Evolutionary conservation across 2,888 invertebrate genomes (phyloP).

Genomic region (Brenthis hecate): DNA sequence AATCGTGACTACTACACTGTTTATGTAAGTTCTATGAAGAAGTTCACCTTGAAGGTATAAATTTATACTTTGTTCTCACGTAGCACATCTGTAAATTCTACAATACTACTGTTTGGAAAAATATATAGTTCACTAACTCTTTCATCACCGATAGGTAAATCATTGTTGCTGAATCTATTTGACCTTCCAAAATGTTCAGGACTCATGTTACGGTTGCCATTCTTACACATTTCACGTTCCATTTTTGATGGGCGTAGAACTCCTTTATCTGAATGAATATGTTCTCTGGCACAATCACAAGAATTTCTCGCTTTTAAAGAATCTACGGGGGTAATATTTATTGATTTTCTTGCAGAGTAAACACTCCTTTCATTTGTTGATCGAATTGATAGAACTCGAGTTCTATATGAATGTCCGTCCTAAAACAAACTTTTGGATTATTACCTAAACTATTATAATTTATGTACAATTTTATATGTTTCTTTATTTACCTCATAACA

Average conservation of each 20-base stretch:
- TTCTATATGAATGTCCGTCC: slow-evolving; percentile 75
- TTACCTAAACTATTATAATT: not conserved
- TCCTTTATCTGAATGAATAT: slow-evolving; percentile 50
- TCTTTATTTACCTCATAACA: slow-evolving; percentile 69
- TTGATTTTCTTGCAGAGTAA: slow-evolving; percentile 66
- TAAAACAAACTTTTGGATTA: slow-evolving; percentile 47
- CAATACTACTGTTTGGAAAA: slow-evolving; percentile 74
- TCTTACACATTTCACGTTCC: slow-evolving; percentile 47
- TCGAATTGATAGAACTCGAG: slow-evolving; percentile 70
- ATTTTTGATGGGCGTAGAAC: slow-evolving; percentile 55
- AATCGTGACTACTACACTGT: slow-evolving; percentile 1
- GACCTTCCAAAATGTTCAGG: slow-evolving; percentile 43
- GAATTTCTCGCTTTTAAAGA: slow-evolving; percentile 57
- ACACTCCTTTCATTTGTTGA: slow-evolving; percentile 70
- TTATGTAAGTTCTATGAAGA: not conserved
- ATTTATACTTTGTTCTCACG: slow-evolving; percentile 75
- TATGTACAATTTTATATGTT: not conserved
- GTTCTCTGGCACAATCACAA: slow-evolving; percentile 60
- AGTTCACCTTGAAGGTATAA: not conserved
- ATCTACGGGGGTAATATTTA: slow-evolving; percentile 59
- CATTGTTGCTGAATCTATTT: slow-evolving; percentile 49
- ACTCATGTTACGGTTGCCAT: slow-evolving; percentile 45
- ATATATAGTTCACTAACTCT: slow-evolving; percentile 74
- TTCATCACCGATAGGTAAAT: slow-evolving; percentile 64
- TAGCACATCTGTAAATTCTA: slow-evolving; percentile 73